Evolutionary conservation across 1,140 invertebrate genomes (phyloP).

Genomic region (Eupeodes corollae): DNA sequence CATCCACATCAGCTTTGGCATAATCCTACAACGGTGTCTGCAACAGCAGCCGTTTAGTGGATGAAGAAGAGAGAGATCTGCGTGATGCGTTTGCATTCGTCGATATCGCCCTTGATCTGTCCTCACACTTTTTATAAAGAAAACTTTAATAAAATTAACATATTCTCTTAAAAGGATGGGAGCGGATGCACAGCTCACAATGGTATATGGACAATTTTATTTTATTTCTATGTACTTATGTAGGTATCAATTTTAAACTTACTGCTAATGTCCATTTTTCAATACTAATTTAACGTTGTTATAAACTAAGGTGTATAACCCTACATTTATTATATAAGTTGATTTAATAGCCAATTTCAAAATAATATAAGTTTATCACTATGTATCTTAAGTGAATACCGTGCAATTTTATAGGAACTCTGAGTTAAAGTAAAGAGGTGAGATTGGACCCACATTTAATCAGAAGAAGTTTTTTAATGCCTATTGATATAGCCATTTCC

Average conservation of each 20-base stretch:
- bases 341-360: no score
- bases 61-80: constrained; percentile 1
- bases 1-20: constrained; percentile 35
- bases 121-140: neutral
- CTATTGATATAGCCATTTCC: no score
- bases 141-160: constrained; percentile 3
- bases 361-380: no score
- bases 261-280: no score
- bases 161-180: constrained; percentile 1
- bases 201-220: neutral
- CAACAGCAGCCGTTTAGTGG: constrained; percentile 26
- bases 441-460: no score
- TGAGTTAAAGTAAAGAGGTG: no score
- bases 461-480: no score
- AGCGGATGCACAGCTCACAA: neutral
- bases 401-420: no score
- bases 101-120: neutral
- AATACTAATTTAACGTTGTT: neutral
- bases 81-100: constrained; percentile 5
- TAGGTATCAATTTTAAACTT: neutral
- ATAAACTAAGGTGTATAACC: no score
- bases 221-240: neutral
- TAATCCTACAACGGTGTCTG: constrained; percentile 33
- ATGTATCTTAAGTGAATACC: no score
- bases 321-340: no score